Percentiles rank a stretch among this genome's conserved stretches.
Conservation (phyloP, 2,797 vertebrate species). For the Hylomyscus alleni region DNA sequence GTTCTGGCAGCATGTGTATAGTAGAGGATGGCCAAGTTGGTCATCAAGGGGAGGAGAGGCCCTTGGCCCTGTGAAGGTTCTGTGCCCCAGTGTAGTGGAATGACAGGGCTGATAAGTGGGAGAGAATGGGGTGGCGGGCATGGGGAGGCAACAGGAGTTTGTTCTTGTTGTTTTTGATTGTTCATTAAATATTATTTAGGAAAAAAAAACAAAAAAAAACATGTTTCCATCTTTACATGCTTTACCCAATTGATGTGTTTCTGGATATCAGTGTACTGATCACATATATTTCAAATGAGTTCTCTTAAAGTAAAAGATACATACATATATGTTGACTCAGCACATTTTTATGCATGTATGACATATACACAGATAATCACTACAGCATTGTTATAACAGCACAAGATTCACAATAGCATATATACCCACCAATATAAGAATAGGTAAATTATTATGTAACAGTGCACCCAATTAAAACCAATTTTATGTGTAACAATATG, state of each 20-base stretch:
- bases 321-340: slow-evolving; percentile 1
- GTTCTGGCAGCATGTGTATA: too few species aligned
- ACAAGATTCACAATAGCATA: not conserved
- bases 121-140: too few species aligned
- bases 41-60: too few species aligned
- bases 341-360: not conserved
- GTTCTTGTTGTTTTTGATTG: too few species aligned
- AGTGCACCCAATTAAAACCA: not conserved
- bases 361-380: slow-evolving; percentile 15
- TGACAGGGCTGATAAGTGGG: too few species aligned
- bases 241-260: slow-evolving; percentile 12
- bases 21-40: too few species aligned
- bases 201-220: too few species aligned
- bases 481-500: slow-evolving; percentile 1
- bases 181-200: too few species aligned
- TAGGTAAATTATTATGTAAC: not conserved
- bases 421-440: not conserved
- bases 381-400: slow-evolving; percentile 30
- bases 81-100: too few species aligned
- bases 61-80: too few species aligned
- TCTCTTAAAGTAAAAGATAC: slow-evolving; percentile 11
- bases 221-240: slow-evolving; percentile 39
- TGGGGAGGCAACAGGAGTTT: too few species aligned
- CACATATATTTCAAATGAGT: slow-evolving; percentile 45
- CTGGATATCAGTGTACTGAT: slow-evolving; percentile 35